A percentile compares a stretch with the other conserved stretches of the same genome.
Conservation (phyloP, 2,888 invertebrate genomes). For the Celastrina argiolus region DNA sequence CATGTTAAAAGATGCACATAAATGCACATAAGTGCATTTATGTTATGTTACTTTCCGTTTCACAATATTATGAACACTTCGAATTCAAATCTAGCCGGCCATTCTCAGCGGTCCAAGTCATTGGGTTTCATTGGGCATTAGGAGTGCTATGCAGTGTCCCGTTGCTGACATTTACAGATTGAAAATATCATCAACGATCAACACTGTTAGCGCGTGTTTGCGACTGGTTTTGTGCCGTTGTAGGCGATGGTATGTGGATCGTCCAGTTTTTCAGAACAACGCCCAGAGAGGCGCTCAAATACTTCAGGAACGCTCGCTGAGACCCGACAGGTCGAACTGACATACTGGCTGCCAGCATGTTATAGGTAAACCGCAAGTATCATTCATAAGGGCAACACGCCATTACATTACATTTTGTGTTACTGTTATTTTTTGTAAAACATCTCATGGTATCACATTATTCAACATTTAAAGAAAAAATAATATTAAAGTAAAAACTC, state of each 20-base stretch:
- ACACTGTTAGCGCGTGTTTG: slow-evolving; percentile 61
- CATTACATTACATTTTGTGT: slow-evolving; percentile 58
- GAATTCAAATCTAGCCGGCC: slow-evolving; percentile 45
- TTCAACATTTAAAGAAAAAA: not conserved
- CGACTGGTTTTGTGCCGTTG: slow-evolving; percentile 70
- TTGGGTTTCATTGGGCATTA: slow-evolving; percentile 50
- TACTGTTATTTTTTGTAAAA: slow-evolving; percentile 37
- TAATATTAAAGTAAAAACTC: not conserved
- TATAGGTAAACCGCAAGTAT: slow-evolving; percentile 78
- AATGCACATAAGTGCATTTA: slow-evolving; percentile 7
- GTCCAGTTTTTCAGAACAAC: slow-evolving; percentile 78
- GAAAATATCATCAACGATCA: slow-evolving; percentile 70
- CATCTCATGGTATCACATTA: slow-evolving; percentile 25
- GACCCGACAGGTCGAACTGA: slow-evolving; percentile 68
- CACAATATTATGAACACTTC: slow-evolving; percentile 32
- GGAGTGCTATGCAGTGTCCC: slow-evolving; percentile 66
- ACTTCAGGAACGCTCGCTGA: slow-evolving; percentile 62
- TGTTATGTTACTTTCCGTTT: not conserved
- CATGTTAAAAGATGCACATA: slow-evolving; percentile 56
- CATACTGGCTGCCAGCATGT: slow-evolving; percentile 72
- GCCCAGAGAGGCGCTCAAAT: slow-evolving; percentile 73
- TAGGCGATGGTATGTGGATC: slow-evolving; percentile 78
- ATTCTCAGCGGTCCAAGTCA: slow-evolving; percentile 57
- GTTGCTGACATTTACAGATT: slow-evolving; percentile 72
- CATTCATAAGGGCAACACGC: slow-evolving; percentile 72